A percentile compares a stretch with the other conserved stretches of the same genome.
Evolutionary conservation across 37 sponge, comb jelly and placozoan genomes (phyloP).

Genomic region (Halichondria panicea): DNA sequence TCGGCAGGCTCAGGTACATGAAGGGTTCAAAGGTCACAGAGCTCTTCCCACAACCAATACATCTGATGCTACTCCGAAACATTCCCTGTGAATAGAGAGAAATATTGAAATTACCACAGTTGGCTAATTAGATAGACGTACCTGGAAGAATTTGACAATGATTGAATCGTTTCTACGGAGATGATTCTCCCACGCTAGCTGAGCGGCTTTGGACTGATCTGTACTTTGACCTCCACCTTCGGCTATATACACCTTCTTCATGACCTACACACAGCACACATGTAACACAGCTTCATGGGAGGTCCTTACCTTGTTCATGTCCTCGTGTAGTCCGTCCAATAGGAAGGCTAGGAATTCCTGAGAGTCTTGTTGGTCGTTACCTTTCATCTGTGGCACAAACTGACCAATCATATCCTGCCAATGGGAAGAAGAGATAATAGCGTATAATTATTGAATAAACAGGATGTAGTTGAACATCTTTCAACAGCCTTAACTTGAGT

Average conservation of each 20-base stretch:
- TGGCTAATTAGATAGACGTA: not conserved
- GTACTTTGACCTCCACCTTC: slow-evolving; percentile 29
- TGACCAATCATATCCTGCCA: slow-evolving; percentile 38
- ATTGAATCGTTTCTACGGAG: slow-evolving; percentile 79
- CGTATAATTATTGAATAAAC: no score
- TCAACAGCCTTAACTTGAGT: no score
- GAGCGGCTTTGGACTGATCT: slow-evolving; percentile 52
- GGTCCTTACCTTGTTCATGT: slow-evolving; percentile 76
- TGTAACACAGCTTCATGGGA: no score
- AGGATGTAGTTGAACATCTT: no score
- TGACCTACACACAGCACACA: no score
- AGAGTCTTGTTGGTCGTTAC: slow-evolving; percentile 82
- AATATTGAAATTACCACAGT: not conserved
- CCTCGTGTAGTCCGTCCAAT: slow-evolving; percentile 91
- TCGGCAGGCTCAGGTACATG: slow-evolving; percentile 84
- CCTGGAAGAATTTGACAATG: slow-evolving; percentile 88
- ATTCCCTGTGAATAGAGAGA: slow-evolving; percentile 50
- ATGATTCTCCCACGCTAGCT: slow-evolving; percentile 78
- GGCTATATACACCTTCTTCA: slow-evolving; percentile 36
- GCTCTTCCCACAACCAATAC: slow-evolving; percentile 56
- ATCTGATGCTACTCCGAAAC: slow-evolving; percentile 71
- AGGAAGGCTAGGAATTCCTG: slow-evolving; percentile 89
- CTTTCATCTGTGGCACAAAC: slow-evolving; percentile 55
- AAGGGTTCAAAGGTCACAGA: slow-evolving; percentile 89
- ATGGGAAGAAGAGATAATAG: not conserved